Percentiles rank a stretch among this genome's conserved stretches.
Conservation (phyloP, 2,888 invertebrate genomes). For the Phengaris alcon region DNA sequence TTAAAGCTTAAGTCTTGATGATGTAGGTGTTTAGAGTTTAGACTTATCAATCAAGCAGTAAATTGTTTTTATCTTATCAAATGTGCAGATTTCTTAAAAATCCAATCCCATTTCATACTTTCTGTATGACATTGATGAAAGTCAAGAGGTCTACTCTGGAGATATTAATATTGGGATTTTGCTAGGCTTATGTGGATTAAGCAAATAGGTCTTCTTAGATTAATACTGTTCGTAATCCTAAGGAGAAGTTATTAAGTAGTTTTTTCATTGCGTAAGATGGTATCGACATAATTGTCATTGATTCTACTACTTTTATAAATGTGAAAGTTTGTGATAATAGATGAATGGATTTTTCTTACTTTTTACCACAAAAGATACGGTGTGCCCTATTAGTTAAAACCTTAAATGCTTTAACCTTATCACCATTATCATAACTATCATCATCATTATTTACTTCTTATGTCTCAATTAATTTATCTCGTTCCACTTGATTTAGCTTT, state of each 20-base stretch:
- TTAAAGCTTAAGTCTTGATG: too few species aligned
- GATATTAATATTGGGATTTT: not conserved
- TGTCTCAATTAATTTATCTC: too few species aligned
- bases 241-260: not conserved
- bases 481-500: too few species aligned
- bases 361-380: too few species aligned
- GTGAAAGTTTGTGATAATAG: too few species aligned
- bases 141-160: not conserved
- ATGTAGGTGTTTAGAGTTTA: too few species aligned
- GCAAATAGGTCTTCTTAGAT: not conserved
- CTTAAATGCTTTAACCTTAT: not conserved
- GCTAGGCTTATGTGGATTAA: not conserved
- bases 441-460: too few species aligned
- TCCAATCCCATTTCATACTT: not conserved
- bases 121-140: slow-evolving; percentile 7
- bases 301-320: not conserved
- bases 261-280: not conserved
- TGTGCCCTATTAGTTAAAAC: too few species aligned
- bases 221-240: not conserved
- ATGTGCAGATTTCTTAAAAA: not conserved
- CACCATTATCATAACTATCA: not conserved
- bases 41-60: not conserved
- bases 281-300: not conserved
- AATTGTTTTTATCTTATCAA: not conserved
- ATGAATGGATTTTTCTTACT: too few species aligned